phyloP scores from a whole-genome alignment of 2,797 vertebrate genomes.

The Syngnathus rostellatus region DNA sequence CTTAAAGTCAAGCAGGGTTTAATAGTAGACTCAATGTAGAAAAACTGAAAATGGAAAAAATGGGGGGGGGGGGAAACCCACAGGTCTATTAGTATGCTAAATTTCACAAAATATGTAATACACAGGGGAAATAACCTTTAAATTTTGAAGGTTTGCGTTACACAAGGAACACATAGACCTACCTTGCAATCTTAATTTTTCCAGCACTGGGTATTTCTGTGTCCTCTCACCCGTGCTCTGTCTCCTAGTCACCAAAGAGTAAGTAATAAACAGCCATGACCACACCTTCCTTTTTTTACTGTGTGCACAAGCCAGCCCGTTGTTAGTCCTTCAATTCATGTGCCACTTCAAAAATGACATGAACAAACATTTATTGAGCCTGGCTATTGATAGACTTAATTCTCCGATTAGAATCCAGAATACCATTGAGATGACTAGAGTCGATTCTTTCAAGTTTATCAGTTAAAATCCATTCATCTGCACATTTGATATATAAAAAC shows the following conservation, averaged over 20 bases:
- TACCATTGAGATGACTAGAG: background rate
- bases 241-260: too few relatives aligned
- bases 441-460: background rate
- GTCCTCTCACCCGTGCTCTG: background rate
- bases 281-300: slow-evolving; percentile 3
- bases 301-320: slow-evolving; percentile 9
- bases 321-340: background rate
- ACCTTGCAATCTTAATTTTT: background rate
- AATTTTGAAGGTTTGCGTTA: background rate
- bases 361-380: slow-evolving; percentile 17
- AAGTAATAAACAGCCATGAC: background rate
- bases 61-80: too few relatives aligned
- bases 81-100: too few relatives aligned
- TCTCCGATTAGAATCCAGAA: background rate
- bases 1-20: background rate
- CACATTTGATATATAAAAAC: background rate
- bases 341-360: slow-evolving; percentile 16
- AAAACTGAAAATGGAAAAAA: background rate
- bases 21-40: background rate
- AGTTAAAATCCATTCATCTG: background rate
- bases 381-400: background rate
- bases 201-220: background rate
- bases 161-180: background rate
- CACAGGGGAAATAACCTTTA: background rate
- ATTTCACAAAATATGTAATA: too few relatives aligned